Percentiles rank a stretch among this genome's conserved stretches.
phyloP scores from a whole-genome alignment of 2,888 invertebrate genomes.

The Prosopocoilus inquinatus region DNA sequence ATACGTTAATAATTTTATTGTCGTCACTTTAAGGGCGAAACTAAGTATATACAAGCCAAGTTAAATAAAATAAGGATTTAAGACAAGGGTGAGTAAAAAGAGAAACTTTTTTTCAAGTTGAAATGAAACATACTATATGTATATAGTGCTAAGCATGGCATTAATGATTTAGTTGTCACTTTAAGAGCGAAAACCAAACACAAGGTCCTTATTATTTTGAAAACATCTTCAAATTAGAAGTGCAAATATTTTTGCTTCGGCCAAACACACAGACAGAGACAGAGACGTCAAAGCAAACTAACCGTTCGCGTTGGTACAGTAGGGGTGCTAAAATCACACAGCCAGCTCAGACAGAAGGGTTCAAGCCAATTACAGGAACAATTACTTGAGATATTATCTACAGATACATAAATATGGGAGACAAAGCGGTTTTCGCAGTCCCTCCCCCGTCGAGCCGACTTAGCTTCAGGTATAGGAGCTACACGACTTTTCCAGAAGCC shows the following conservation, averaged over 20 bases:
- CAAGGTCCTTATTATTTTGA: neutral
- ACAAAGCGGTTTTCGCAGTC: conserved; percentile 35
- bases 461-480: conserved; percentile 19
- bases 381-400: conserved; percentile 47
- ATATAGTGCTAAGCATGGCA: no score
- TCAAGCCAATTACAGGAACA: conserved; percentile 44
- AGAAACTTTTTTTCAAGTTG: no score
- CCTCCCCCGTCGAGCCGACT: conserved; percentile 22
- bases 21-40: no score
- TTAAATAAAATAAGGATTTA: no score
- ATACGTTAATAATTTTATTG: no score
- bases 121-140: no score
- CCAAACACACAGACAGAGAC: no score
- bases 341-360: conserved; percentile 26
- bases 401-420: conserved; percentile 47
- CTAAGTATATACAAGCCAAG: no score
- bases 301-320: neutral
- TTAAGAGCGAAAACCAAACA: neutral
- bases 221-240: conserved; percentile 11
- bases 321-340: conserved; percentile 21
- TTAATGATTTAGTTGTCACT: no score
- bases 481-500: conserved; percentile 7
- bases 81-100: no score
- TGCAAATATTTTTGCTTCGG: conserved; percentile 16
- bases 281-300: conserved; percentile 7